Conservation (phyloP, 1,140 invertebrate genomes). For the Bombus turneri region DNA sequence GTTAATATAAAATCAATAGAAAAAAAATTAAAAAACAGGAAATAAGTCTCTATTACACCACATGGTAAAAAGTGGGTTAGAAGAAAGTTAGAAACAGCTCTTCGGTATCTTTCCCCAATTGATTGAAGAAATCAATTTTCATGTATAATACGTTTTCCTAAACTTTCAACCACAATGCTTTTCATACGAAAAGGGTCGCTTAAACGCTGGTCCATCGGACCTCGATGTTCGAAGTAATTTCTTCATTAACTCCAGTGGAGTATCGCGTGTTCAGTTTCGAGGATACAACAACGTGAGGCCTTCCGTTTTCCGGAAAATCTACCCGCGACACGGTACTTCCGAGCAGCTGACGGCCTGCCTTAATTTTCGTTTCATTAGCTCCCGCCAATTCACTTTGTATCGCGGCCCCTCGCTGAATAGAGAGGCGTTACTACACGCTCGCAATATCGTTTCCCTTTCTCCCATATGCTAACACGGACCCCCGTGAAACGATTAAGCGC, state of each 20-base stretch:
- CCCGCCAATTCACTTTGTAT: slow-evolving; percentile 54
- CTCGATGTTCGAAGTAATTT: slow-evolving; percentile 52
- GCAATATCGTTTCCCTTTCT: background rate
- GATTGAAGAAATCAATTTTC: background rate
- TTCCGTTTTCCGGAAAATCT: slow-evolving; percentile 43
- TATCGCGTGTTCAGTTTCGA: slow-evolving; percentile 37
- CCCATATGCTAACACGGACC: background rate
- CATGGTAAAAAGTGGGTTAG: too few species aligned
- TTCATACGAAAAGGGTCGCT: background rate
- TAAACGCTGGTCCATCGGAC: background rate
- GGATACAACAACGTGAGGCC: slow-evolving; percentile 32
- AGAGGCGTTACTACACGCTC: background rate
- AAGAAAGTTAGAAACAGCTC: too few species aligned
- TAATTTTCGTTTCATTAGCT: slow-evolving; percentile 72
- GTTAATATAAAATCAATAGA: too few species aligned
- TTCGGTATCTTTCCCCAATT: background rate
- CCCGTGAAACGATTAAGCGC: background rate
- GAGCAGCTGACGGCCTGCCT: slow-evolving; percentile 67
- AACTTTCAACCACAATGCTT: background rate
- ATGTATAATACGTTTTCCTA: background rate
- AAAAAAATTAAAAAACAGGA: too few species aligned
- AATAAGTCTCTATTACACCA: too few species aligned
- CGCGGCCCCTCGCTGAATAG: background rate
- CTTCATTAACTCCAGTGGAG: slow-evolving; percentile 68
- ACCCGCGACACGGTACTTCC: slow-evolving; percentile 63